These are phyloP conservation scores for Catocala sponsa DNA, from an alignment of 2,888 invertebrate genomes.

Conservation along the genomic window DNA sequence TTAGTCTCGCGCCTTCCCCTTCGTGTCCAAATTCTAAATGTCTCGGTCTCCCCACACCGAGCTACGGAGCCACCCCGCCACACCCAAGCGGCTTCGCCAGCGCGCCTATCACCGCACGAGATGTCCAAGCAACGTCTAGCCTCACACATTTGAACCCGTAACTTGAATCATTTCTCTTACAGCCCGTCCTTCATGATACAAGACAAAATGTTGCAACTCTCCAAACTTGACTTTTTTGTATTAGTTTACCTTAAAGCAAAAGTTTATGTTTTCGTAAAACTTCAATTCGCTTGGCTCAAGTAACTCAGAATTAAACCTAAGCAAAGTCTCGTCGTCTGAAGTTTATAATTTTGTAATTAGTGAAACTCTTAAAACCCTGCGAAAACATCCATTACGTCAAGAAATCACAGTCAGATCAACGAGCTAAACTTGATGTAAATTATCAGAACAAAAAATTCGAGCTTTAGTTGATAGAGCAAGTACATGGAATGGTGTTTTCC, in stretches of 20 bases:
- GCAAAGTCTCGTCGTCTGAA: conserved; percentile 13
- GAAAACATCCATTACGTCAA: conserved; percentile 15
- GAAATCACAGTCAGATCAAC: conserved; percentile 10
- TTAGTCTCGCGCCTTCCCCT: conserved; percentile 52
- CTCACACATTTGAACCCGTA: conserved; percentile 43
- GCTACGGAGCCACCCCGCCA: conserved; percentile 25
- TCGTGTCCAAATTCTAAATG: conserved; percentile 59
- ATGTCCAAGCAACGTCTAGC: conserved; percentile 50
- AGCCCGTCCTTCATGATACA: too few relatives aligned
- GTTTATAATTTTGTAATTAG: conserved; percentile 27
- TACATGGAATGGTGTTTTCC: conserved; percentile 7
- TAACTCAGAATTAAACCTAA: conserved; percentile 21
- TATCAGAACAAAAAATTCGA: too few relatives aligned
- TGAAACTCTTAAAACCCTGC: conserved; percentile 20
- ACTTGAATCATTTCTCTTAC: conserved; percentile 42
- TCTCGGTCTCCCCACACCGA: conserved; percentile 38
- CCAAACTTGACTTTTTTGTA: conserved; percentile 18
- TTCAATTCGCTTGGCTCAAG: conserved; percentile 21
- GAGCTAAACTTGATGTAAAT: too few relatives aligned
- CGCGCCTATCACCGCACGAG: conserved; percentile 25
- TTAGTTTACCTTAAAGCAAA: conserved; percentile 18
- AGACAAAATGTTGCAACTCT: conserved; percentile 27
- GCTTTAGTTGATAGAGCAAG: not conserved
- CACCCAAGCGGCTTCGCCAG: conserved; percentile 35
- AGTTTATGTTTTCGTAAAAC: conserved; percentile 17